Conservation (phyloP, 2,888 invertebrate species). For the Brenthis hecate region DNA sequence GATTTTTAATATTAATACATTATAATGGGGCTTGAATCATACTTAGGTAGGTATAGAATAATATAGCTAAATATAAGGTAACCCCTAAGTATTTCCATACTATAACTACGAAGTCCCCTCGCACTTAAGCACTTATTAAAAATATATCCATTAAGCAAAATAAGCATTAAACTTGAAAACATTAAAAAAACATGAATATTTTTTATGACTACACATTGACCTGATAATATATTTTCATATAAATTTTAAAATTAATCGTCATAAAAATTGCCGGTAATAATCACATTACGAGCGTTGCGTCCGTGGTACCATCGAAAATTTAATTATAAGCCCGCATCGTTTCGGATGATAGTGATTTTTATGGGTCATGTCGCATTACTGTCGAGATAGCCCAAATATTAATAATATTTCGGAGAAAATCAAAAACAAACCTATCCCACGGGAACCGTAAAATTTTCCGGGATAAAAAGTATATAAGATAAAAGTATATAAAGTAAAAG, state of each 20-base stretch:
- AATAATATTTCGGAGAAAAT: not conserved
- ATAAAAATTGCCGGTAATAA: slow-evolving; percentile 27
- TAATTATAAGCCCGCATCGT: slow-evolving; percentile 28
- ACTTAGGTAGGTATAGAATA: too few species aligned
- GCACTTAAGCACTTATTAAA: too few species aligned
- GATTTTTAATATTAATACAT: too few species aligned
- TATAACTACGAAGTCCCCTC: not conserved
- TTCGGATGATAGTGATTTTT: slow-evolving; percentile 24
- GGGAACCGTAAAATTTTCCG: too few species aligned
- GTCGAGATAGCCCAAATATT: not conserved
- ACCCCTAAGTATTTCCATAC: not conserved
- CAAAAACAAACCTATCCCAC: too few species aligned
- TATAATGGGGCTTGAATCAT: too few species aligned
- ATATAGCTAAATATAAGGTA: too few species aligned
- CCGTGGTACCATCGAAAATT: slow-evolving; percentile 24
- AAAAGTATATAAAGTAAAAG: too few species aligned
- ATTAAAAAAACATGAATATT: not conserved
- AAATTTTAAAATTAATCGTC: slow-evolving; percentile 17
- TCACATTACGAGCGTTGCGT: slow-evolving; percentile 26
- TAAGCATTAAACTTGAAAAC: not conserved
- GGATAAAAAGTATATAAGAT: too few species aligned
- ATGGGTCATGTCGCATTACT: slow-evolving; percentile 15
- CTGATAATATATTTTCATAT: slow-evolving; percentile 5
- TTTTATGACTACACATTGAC: not conserved
- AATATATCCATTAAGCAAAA: too few species aligned